These are phyloP conservation scores for Glossosoma conforme DNA, from an alignment of 1,140 invertebrate genomes.

Conservation along the genomic window DNA sequence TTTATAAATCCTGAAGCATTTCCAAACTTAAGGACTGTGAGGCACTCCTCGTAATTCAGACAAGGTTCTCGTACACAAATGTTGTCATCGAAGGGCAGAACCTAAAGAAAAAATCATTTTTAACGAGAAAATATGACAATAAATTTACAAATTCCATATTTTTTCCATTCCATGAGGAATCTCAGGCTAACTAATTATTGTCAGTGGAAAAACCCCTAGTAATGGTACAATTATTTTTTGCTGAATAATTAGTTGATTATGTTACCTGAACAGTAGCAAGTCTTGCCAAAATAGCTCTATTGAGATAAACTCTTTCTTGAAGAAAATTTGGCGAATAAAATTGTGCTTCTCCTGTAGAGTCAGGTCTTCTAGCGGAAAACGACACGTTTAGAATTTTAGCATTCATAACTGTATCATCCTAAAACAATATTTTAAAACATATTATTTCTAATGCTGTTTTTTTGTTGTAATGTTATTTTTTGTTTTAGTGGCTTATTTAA, in stretches of 20 bases:
- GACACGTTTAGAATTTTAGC: constrained; percentile 89
- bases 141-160: constrained; percentile 6
- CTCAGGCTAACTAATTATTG: constrained; percentile 15
- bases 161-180: constrained; percentile 7
- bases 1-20: constrained; percentile 90
- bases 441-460: constrained; percentile 6
- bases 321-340: constrained; percentile 86
- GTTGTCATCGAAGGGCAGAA: constrained; percentile 95
- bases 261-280: constrained; percentile 81
- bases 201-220: no score
- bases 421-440: no score
- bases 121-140: not conserved
- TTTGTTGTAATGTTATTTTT: not conserved
- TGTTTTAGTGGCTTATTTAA: not conserved
- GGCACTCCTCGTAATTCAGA: constrained; percentile 90
- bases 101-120: constrained; percentile 49
- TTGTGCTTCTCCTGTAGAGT: constrained; percentile 66
- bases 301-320: constrained; percentile 90
- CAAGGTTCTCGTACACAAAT: constrained; percentile 95
- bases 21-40: constrained; percentile 88
- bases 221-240: no score
- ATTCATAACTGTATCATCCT: constrained; percentile 84
- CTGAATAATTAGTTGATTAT: no score
- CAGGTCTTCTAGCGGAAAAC: constrained; percentile 81
- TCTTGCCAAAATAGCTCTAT: constrained; percentile 77